These are phyloP conservation scores for Sminthurides bifidus DNA, from an alignment of 1,140 invertebrate genomes.

Conservation along the genomic window DNA sequence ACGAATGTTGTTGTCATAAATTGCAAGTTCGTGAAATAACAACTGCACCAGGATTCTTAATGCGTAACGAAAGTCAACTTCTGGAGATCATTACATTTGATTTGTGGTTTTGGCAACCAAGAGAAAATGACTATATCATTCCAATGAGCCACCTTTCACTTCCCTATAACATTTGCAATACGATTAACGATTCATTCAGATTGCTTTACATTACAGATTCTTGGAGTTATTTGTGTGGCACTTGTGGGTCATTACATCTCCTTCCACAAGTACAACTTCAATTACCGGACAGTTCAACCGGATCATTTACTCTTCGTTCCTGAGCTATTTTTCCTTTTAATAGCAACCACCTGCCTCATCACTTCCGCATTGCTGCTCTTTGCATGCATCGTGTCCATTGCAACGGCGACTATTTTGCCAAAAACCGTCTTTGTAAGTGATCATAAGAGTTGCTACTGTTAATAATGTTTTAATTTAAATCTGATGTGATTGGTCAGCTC, in stretches of 20 bases:
- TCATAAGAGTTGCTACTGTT: constrained; percentile 10
- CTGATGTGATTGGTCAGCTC: background rate
- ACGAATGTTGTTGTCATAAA: too few species aligned
- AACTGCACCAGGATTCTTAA: too few species aligned
- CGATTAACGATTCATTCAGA: background rate
- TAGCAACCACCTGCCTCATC: constrained; percentile 59
- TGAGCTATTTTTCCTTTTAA: constrained; percentile 60
- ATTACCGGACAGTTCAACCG: constrained; percentile 3
- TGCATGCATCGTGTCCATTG: constrained; percentile 47
- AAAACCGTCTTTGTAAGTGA: constrained; percentile 74
- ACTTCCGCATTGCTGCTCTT: constrained; percentile 58
- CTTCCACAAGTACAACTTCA: constrained; percentile 36
- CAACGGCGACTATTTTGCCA: constrained; percentile 62
- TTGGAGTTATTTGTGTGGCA: constrained; percentile 58
- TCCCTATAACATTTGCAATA: background rate
- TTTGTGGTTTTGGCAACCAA: background rate
- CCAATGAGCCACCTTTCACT: background rate
- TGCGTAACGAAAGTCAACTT: too few species aligned
- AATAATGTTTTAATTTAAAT: background rate
- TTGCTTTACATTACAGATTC: constrained; percentile 43
- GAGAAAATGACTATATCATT: background rate
- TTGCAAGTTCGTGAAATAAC: too few species aligned
- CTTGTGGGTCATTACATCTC: constrained; percentile 49
- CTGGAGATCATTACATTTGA: background rate
- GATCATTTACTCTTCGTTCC: constrained; percentile 34